Conservation (phyloP, 2,888 invertebrate genomes). For the Oeneis ivallda region DNA sequence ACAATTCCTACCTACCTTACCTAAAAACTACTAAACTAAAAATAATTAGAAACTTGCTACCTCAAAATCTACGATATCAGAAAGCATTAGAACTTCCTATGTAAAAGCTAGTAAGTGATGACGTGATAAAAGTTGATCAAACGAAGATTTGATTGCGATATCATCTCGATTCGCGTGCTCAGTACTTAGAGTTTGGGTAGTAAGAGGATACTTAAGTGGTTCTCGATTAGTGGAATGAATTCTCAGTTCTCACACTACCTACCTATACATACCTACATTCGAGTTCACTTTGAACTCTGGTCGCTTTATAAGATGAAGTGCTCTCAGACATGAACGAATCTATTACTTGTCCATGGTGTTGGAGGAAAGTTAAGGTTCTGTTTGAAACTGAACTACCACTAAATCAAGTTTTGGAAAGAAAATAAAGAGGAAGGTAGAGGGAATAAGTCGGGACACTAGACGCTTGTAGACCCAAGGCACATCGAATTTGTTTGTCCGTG, state of each 20-base stretch:
- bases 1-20: too few species aligned
- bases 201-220: background rate
- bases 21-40: too few species aligned
- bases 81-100: too few species aligned
- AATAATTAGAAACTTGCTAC: too few species aligned
- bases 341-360: conserved; percentile 1
- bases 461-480: too few species aligned
- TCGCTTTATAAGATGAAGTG: conserved; percentile 25
- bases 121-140: too few species aligned
- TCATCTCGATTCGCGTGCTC: background rate
- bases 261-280: background rate
- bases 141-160: too few species aligned
- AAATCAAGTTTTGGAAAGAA: background rate
- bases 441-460: too few species aligned
- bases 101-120: too few species aligned
- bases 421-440: too few species aligned
- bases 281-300: conserved; percentile 17
- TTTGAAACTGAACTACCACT: background rate
- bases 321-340: conserved; percentile 12
- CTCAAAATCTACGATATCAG: too few species aligned
- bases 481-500: too few species aligned
- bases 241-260: conserved; percentile 10
- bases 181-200: background rate
- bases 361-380: conserved; percentile 5
- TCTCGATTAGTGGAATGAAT: conserved; percentile 22